Conservation (phyloP, 2,797 vertebrate genomes). For the Argya squamiceps region DNA sequence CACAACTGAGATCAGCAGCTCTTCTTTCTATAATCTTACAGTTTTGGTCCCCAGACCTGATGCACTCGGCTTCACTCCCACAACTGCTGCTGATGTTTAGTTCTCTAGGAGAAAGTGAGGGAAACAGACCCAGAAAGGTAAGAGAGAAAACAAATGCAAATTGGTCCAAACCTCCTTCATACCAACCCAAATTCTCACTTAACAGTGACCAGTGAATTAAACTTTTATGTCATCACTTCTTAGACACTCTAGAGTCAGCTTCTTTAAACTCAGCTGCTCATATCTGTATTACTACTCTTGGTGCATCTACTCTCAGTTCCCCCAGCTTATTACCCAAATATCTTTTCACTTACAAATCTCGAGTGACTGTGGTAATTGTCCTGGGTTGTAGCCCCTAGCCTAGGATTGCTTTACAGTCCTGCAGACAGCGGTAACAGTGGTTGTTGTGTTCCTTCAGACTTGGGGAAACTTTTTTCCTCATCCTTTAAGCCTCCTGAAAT, state of each 20-base stretch:
- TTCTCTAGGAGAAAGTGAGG: neutral
- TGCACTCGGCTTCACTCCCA: neutral
- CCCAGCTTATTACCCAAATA: neutral
- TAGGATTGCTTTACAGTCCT: neutral
- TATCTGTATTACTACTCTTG: neutral
- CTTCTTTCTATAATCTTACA: neutral
- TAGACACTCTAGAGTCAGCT: neutral
- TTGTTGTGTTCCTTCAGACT: neutral
- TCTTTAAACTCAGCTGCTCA: neutral
- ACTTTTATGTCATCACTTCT: neutral
- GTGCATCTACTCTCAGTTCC: neutral
- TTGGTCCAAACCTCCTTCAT: neutral
- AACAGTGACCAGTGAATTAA: neutral
- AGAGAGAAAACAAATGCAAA: neutral
- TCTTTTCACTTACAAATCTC: neutral
- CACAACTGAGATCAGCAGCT: neutral
- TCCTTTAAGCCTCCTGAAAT: neutral
- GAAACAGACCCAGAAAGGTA: neutral
- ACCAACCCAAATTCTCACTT: neutral
- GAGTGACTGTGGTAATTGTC: neutral
- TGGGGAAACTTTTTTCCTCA: neutral
- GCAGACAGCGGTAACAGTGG: neutral
- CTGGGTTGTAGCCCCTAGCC: neutral
- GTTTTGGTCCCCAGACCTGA: neutral
- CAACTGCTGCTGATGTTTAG: neutral